phyloP scores from a whole-genome alignment of 1,140 invertebrate genomes.

The Scaptomyza pallida region DNA sequence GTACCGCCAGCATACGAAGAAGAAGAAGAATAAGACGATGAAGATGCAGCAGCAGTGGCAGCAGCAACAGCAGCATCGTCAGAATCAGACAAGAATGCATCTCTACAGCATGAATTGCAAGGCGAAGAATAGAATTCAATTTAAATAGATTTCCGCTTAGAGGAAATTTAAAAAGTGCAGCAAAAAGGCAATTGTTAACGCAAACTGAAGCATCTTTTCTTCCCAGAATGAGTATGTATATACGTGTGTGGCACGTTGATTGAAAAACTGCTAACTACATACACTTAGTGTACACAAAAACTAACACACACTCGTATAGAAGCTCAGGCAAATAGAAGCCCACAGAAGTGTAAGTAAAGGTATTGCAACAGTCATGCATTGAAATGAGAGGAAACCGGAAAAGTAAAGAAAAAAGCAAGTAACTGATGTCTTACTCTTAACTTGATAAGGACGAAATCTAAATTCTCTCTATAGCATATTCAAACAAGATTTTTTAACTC shows the following conservation, averaged over 20 bases:
- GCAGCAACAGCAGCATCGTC: conserved; percentile 13
- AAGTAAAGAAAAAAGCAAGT: conserved; percentile 47
- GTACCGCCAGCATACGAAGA: conserved; percentile 28
- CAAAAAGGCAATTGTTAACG: conserved; percentile 71
- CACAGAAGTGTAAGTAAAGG: conserved; percentile 21
- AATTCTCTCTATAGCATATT: conserved; percentile 25
- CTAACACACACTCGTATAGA: conserved; percentile 28
- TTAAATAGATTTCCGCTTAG: conserved; percentile 83
- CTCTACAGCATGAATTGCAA: conserved; percentile 64
- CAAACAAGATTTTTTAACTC: too few relatives aligned
- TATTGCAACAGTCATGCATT: conserved; percentile 51
- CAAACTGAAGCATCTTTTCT: conserved; percentile 41
- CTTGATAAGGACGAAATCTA: conserved; percentile 38
- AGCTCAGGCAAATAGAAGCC: conserved; percentile 11
- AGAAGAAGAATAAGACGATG: conserved; percentile 4
- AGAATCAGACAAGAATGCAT: conserved; percentile 47
- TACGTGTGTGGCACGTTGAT: conserved; percentile 58
- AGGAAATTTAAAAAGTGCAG: conserved; percentile 77
- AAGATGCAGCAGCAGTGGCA: conserved; percentile 13
- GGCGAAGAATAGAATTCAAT: conserved; percentile 77
- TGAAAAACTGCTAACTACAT: conserved; percentile 79
- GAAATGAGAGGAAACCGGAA: conserved; percentile 44
- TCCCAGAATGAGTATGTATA: conserved; percentile 1
- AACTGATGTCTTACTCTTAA: conserved; percentile 32
- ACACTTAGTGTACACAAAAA: conserved; percentile 57